phyloP scores from a whole-genome alignment of 2,888 invertebrate genomes.

The Parnassius apollo region DNA sequence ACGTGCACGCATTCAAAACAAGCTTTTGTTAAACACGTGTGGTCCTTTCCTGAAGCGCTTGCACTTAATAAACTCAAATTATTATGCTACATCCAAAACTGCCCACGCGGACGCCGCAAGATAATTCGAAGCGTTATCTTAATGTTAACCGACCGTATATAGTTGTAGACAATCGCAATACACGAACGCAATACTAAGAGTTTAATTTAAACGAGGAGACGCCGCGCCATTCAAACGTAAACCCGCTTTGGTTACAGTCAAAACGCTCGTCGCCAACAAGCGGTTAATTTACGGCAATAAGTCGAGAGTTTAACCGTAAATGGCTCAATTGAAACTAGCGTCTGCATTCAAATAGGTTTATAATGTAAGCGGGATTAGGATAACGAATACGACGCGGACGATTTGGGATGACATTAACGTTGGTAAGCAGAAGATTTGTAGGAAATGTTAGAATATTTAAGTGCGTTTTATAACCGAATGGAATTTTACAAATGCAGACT shows the following conservation, averaged over 20 bases:
- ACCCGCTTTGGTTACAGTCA: slow-evolving; percentile 11
- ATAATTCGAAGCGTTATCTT: slow-evolving; percentile 19
- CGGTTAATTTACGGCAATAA: slow-evolving; percentile 45
- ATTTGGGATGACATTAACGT: not conserved
- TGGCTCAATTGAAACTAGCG: slow-evolving; percentile 42
- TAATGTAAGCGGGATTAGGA: slow-evolving; percentile 15
- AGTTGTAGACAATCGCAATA: slow-evolving; percentile 9
- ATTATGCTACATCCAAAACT: slow-evolving; percentile 14
- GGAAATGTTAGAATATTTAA: slow-evolving; percentile 15
- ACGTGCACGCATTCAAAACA: not conserved
- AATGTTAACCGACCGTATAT: slow-evolving; percentile 14
- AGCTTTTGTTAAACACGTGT: not conserved
- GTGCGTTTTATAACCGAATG: slow-evolving; percentile 20
- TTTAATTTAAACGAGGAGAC: slow-evolving; percentile 18
- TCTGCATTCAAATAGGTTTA: slow-evolving; percentile 38
- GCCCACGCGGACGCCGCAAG: slow-evolving; percentile 17
- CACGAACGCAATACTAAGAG: slow-evolving; percentile 12
- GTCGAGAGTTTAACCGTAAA: slow-evolving; percentile 40
- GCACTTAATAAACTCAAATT: slow-evolving; percentile 19
- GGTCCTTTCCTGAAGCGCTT: slow-evolving; percentile 8
- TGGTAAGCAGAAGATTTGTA: slow-evolving; percentile 28
- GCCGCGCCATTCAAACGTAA: slow-evolving; percentile 27
- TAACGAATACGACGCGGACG: slow-evolving; percentile 24
- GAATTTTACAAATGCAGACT: slow-evolving; percentile 25
- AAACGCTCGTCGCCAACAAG: slow-evolving; percentile 32